Evolutionary conservation across 2,888 invertebrate genomes (phyloP), one percentile per base, ranked within the genome.

Genomic region (Drosophila limbata): DNA sequence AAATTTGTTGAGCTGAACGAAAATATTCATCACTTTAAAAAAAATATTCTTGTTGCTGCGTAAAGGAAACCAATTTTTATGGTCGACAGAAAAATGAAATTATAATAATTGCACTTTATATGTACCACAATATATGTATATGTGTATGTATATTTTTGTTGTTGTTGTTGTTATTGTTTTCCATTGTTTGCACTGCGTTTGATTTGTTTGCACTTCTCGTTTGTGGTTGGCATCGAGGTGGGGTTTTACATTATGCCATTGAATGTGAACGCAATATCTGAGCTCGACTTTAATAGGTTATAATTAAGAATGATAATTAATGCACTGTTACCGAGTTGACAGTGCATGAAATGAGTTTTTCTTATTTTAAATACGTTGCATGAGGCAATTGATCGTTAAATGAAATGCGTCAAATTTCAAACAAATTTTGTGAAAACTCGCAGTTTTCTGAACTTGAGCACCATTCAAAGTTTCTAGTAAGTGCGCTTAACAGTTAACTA

Each of bases 71-170:
- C 53, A 67, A 81, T 42, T 87, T 87, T 71, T 51, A 61, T 78
- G 78, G 69, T 67, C 64, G 84, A 69, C 76, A 70, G 63, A 42
- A 47, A 78, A 87, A 85, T 78, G 44, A 83, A 85, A 88, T 88
- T 83, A 88, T 83, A 50, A 78, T 85, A 88, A 85, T 83, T 78
- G 73, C 76, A 47, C 66, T 66, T 71, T 73, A 69, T 78, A 52
- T 52, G 37, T 50, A 21, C 8, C 25, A 25, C 25, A 25, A 25
- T 13, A 33, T 17, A 57, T 33, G 48, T 19, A 37, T 15, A 33
- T 31, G 5, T 57, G 55, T 51, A 61, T 73, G 21, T 69, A 19
- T 55, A 8, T 31, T 50, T 47, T 64, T 65, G 51, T 69, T 74
- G 66, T 63, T 48, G 55, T 68, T 67, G 59, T 50, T 72, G 52